A percentile compares a stretch with the other conserved stretches of the same genome.
phyloP scores from a whole-genome alignment of 2,888 invertebrate genomes.

The Aphrophora alni region DNA sequence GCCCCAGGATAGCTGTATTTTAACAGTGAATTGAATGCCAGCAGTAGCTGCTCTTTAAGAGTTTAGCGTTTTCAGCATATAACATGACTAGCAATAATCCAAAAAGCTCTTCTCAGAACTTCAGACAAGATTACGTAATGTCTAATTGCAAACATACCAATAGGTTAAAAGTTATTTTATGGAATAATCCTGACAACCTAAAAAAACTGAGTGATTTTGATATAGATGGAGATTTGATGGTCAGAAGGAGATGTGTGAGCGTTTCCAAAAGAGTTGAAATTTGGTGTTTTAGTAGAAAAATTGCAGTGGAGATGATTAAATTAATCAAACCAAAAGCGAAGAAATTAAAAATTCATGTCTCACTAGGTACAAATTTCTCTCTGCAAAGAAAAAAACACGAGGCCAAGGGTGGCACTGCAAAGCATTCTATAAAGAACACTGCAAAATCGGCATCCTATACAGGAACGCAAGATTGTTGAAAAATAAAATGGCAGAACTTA shows the following conservation, averaged over 20 bases:
- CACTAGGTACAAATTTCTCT: neutral
- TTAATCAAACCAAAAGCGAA: neutral
- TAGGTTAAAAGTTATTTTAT: neutral
- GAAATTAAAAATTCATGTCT: neutral
- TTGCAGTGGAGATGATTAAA: too few relatives aligned
- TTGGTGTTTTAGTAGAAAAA: too few relatives aligned
- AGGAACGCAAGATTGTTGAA: neutral
- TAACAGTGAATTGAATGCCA: too few relatives aligned
- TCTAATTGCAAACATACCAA: too few relatives aligned
- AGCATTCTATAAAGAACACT: neutral
- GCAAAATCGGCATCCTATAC: neutral
- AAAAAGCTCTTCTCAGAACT: too few relatives aligned
- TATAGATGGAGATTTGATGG: neutral
- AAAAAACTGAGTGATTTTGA: neutral
- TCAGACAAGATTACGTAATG: too few relatives aligned
- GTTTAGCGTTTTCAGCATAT: too few relatives aligned
- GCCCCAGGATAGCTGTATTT: too few relatives aligned
- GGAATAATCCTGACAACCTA: conserved; percentile 7
- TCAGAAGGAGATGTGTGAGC: neutral
- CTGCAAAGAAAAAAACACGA: neutral
- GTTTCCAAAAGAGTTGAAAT: neutral
- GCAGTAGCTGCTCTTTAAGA: too few relatives aligned
- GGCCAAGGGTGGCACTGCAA: neutral
- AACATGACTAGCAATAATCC: too few relatives aligned
- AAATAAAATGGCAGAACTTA: neutral